Base-by-base conservation (phyloP, 1,140 invertebrate genomes). In the Aphaenogaster rudis region DNA sequence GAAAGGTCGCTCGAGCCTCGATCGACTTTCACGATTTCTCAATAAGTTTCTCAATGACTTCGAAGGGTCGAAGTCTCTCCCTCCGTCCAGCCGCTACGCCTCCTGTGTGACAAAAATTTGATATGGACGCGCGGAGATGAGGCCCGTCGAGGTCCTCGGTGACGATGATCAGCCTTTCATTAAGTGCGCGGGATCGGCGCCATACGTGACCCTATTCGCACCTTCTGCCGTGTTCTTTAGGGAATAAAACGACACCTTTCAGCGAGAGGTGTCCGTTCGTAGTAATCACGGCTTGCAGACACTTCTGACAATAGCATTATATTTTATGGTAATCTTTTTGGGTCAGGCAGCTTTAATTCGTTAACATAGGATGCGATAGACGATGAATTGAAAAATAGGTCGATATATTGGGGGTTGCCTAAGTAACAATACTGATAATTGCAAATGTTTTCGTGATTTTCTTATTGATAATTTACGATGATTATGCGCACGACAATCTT, bases 11-110 rank as follows among this genome's bases (percentile, higher is more conserved):
- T 76, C 61, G 71, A 78, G 61, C 54, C 42, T 69, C 92, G 91
- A 93, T 93, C 92, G 88, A 92, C 92, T 93, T 92, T 91, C 92
- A 92, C 91, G 88, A 93, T 93, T 93, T 93, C 92, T 93, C 92
- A 89, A 93, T 92, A 92, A 92, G 90, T 93, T 69, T 88, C 91
- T 91, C 92, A 92, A 92, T 92, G 69, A 89, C 77, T 89, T 84
- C 86, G 67, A 64, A 61, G 81, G 74, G 52, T 54, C 79, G 52
- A 42, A 39, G 57, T 17, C 21, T 84, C n/a, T 88, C 63, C 54
- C 36, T 42, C 21, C 61, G 50, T 33, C n/a, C 76, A 71, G 63
- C 36, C 28, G 48, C 63, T 57, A 13, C 81, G 64, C 39, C 50
- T 59, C 21, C 39, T 77, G 69, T 57, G n/a, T 52, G 77, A 88